Evolutionary conservation across 2,113 vertebrate genomes (phyloP), one percentile per base, ranked within the genome.

Genomic region (Heloderma charlesbogerti): DNA sequence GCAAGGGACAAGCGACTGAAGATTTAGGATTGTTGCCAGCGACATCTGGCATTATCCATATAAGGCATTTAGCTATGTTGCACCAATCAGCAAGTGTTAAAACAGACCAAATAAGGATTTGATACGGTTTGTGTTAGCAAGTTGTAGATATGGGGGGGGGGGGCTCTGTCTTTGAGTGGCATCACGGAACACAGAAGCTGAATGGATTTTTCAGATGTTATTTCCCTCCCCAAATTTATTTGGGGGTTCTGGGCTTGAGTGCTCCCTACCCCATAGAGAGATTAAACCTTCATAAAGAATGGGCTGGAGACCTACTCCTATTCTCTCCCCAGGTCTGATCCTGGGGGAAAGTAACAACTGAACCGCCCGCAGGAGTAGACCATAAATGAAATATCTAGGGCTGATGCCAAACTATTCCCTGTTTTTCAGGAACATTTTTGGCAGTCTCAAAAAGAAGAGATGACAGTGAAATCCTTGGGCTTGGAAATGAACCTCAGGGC

Each of bases 31-130:
- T 2, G 43, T 48, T 85, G 84, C 84, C 48, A 74, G 45, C 9
- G 74, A 27, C 54, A 54, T 86, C 48, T 74, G 85, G 34, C 48
- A 86, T 57, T 54, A 13, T 86, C 85, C 85, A 54, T 74, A 86
- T 37, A 74, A 74, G 34, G 85, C 37, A 27, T 7, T 86, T 74
- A 37, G 34, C 31, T 54, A 22, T 12, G 34, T 27, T 74, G 34
- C 20, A 86, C 69, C 85, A 74, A 54, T 74, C 69, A 57, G 45
- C 69, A 57, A 74, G 34, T 31, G 22, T 72, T 12, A 72, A 54
- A 37, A 69, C 1, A 4, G 4, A 27, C 3, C 10, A 69, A 66
- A 69, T 8, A 69, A 86, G 69, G 45, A 54, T n/a, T 54, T 72
- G 31, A 84, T 67, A 2, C 63, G 6, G 13, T 9, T 3, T 20